A percentile compares a stretch with the other conserved stretches of the same genome.
Conservation (phyloP, 2,113 vertebrate genomes). For the Cephalophus harveyi region DNA sequence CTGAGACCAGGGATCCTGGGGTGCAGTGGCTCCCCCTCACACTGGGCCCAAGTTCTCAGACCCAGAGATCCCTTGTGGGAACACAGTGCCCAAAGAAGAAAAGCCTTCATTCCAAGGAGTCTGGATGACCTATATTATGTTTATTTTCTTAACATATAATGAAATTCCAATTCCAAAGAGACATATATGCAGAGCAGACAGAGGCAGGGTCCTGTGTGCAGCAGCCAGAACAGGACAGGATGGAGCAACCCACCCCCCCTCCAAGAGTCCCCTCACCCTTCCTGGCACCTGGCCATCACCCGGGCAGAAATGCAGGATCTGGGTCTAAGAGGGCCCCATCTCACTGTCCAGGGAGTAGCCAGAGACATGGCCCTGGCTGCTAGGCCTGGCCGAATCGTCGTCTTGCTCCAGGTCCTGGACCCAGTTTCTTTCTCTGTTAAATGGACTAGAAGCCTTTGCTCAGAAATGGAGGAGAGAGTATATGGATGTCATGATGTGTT, state of each 20-base stretch:
- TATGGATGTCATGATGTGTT: neutral
- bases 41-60: neutral
- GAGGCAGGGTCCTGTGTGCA: neutral
- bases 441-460: neutral
- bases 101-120: neutral
- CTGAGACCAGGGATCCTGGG: too few relatives aligned
- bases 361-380: neutral
- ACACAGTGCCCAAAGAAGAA: neutral
- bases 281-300: neutral
- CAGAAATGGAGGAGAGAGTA: neutral
- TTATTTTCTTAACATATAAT: slow-evolving; percentile 64
- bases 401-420: neutral
- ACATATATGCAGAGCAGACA: slow-evolving; percentile 45
- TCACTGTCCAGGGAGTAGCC: neutral
- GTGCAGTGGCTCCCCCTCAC: neutral
- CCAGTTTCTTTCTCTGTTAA: neutral
- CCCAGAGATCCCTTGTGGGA: neutral
- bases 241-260: neutral
- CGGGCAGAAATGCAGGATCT: neutral
- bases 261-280: neutral
- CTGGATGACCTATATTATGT: slow-evolving; percentile 52
- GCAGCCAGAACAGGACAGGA: neutral
- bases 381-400: neutral
- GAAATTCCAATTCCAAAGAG: slow-evolving; percentile 52
- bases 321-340: neutral